Evolutionary conservation across 92 coral and sea anemone species (phyloP).

Genomic region (Palythoa caribaeorum): DNA sequence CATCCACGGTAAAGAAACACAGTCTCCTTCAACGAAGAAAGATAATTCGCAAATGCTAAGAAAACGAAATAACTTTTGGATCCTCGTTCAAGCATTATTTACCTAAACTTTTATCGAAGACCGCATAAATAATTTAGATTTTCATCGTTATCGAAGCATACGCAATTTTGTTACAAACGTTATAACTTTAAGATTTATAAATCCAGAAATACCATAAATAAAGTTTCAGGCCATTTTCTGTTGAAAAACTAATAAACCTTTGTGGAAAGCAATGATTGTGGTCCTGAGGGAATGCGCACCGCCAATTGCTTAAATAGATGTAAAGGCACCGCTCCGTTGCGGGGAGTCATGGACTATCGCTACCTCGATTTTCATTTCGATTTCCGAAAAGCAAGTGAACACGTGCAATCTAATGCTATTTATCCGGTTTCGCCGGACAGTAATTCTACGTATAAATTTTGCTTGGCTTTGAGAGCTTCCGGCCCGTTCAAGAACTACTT

Average conservation of each 20-base stretch:
- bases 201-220: not conserved
- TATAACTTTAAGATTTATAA: conserved; percentile 6
- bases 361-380: conserved; percentile 10
- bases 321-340: conserved; percentile 43
- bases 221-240: conserved; percentile 12
- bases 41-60: conserved; percentile 15
- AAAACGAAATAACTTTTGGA: conserved; percentile 32
- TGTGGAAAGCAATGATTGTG: not conserved
- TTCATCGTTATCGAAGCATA: conserved; percentile 27
- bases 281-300: conserved; percentile 18
- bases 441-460: conserved; percentile 49
- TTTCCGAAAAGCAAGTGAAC: conserved; percentile 66
- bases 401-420: conserved; percentile 44
- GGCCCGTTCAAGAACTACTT: conserved; percentile 86
- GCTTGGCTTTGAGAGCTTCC: conserved; percentile 74
- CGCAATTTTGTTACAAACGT: conserved; percentile 39
- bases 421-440: conserved; percentile 35
- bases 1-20: conserved; percentile 11
- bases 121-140: conserved; percentile 37
- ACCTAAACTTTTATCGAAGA: conserved; percentile 19
- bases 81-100: conserved; percentile 21
- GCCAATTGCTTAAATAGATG: conserved; percentile 43
- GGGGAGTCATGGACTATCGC: conserved; percentile 25
- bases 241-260: conserved; percentile 30
- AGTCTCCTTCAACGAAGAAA: not conserved